Evolutionary conservation across 1,140 invertebrate genomes (phyloP), one percentile per base, ranked within the genome.

Genomic region (Achatina immaculata): DNA sequence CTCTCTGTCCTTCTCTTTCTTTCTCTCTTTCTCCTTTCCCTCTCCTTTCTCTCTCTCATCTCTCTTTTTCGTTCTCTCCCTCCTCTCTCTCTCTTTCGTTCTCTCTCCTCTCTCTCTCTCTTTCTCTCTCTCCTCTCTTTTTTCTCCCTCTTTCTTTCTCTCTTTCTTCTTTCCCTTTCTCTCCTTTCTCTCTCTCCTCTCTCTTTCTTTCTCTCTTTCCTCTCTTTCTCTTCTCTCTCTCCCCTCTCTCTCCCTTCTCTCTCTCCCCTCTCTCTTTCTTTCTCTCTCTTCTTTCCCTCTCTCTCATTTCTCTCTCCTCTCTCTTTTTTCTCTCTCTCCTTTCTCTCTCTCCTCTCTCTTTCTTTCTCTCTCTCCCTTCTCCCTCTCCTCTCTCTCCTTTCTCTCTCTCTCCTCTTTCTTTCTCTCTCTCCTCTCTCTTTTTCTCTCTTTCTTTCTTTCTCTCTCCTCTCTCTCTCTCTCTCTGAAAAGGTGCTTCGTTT

Each of bases 21-120:
- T 48, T 48, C 45, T 48, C 19, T 48, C 45, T 48, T 48, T 48
- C 45, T 48, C 19, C 21, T 24, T 31, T 43, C 21, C 28, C 11
- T 74, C 9, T 48, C 19, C 19, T 19, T 48, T 48, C 19, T 19
- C 19, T 48, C 19, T 19, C 19, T 48, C 19, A 7, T 74, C 11
- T 74, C n/a, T 74, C 34, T 74, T 42, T 45, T 31, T 74, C n/a
- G 14, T 34, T 38, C 38, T 28, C 34, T 45, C 72, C 45, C 40
- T 77, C 24, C 11, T 51, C n/a, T 16, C 34, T 34, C 19, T 28
- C 19, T 19, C 19, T 48, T 19, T 48, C 19, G 7, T 48, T 48
- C 45, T 48, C 19, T 19, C 19, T 48, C 28, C 28, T 55, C 43
- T 77, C 24, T 62, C 34, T 77, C 28, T 55, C 34, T 62, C 28